Evolutionary conservation across 1,140 invertebrate genomes (phyloP).

Genomic region (Solenopsis fugax): DNA sequence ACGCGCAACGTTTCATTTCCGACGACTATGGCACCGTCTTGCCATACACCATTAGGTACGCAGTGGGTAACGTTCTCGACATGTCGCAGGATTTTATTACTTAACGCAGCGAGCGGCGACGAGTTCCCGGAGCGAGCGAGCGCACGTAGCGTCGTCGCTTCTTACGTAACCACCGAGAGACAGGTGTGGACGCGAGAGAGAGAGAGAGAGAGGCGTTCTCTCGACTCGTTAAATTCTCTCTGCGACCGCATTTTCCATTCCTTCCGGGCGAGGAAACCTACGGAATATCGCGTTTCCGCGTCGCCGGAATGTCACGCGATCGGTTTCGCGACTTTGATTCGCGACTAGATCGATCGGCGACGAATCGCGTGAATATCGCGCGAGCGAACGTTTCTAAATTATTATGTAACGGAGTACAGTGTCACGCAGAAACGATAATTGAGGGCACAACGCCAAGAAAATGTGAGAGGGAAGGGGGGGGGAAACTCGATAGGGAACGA

Average conservation of each 20-base stretch:
- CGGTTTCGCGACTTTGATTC: neutral
- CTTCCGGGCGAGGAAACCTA: neutral
- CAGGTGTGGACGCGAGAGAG: neutral
- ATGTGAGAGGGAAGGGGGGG: neutral
- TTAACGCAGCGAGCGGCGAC: neutral
- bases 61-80: neutral
- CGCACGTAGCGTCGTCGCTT: neutral
- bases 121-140: neutral
- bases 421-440: constrained; percentile 75
- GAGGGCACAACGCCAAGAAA: constrained; percentile 63
- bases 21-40: neutral
- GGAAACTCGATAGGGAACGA: neutral
- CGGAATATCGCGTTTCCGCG: too few species aligned
- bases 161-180: constrained; percentile 30
- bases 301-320: neutral
- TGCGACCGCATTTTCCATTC: neutral
- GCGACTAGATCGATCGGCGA: neutral
- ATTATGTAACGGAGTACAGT: constrained; percentile 78
- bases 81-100: constrained; percentile 9
- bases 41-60: neutral
- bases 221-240: neutral
- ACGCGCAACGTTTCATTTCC: neutral
- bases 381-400: constrained; percentile 67
- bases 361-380: constrained; percentile 11
- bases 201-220: neutral